Evolutionary conservation across 2,113 vertebrate genomes (phyloP), one percentile per base, ranked within the genome.

Genomic region (Embiotoca jacksoni): DNA sequence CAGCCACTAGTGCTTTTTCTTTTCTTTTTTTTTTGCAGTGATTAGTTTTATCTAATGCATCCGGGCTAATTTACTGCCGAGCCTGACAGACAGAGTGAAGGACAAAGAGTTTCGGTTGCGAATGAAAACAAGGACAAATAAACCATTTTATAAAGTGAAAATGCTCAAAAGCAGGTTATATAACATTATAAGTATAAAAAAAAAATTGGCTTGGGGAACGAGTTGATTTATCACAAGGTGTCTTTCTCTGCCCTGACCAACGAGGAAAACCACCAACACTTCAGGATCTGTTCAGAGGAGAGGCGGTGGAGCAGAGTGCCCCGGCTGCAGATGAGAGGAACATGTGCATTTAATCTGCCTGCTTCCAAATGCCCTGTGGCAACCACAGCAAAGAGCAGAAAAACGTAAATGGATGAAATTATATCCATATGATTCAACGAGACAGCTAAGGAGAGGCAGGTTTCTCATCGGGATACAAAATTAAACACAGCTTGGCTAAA

Each of bases 351-450:
- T 95, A 94, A 93, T 96, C 94, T 96, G 86, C 78, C 87, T 88
- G 92, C 89, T 93, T 96, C 95, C 93, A 96, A 96, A 95, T 89
- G 94, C 91, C 93, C 94, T 75, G 86, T 94, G 94, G 95, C 93
- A 94, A 95, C 95, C 93, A 93, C 93, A 95, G 88, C 83, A 94
- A 95, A 96, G 94, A 95, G 94, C 90, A 88, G 88, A 94, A 94
- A 84, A 93, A 91, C 80, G 79, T 94, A 96, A 95, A 96, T 94
- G 95, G 94, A 94, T 95, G 90, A 96, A 96, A 96, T 94, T 90
- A 94, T 94, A 95, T 96, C 95, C 95, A 95, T 94, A 95, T 93
- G 96, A 96, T 96, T 95, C 93, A 94, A 94, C 89, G 84, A 95
- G 94, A 95, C 92, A 91, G 95, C 94, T 93, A 94, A 95, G 90